Conservation (phyloP, 2,113 vertebrate genomes). For the Elaphurus davidianus region DNA sequence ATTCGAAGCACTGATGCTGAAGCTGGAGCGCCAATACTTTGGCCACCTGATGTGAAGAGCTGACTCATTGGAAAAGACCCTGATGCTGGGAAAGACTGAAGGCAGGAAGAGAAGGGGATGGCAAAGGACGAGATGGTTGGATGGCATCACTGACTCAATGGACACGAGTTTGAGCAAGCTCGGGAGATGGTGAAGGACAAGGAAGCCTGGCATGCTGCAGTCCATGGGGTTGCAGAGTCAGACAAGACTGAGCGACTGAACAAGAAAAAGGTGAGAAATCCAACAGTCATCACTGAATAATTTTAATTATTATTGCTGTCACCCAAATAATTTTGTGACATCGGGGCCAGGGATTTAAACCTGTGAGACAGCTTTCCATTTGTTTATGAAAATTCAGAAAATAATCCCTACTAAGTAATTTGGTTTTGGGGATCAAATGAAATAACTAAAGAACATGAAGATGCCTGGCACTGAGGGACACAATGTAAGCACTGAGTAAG, state of each 20-base stretch:
- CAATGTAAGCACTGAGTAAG: neutral
- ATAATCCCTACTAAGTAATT: neutral
- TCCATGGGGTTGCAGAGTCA: neutral
- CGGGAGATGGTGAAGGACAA: neutral
- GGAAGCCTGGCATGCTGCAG: neutral
- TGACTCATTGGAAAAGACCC: neutral
- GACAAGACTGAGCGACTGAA: neutral
- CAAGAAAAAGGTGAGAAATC: neutral
- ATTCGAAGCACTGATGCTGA: neutral
- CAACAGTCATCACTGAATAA: neutral
- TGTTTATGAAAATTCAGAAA: neutral
- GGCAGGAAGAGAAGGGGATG: neutral
- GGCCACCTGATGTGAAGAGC: neutral
- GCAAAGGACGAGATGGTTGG: neutral
- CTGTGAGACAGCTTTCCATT: neutral
- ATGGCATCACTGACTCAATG: neutral
- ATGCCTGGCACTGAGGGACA: neutral
- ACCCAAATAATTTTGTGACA: neutral
- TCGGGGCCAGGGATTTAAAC: neutral
- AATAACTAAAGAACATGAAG: neutral
- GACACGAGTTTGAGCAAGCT: neutral
- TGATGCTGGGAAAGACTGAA: neutral
- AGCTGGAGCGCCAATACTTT: neutral
- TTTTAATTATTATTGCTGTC: neutral
- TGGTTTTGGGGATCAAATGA: neutral